Evolutionary conservation across 2,113 vertebrate species (phyloP).

Genomic region (Zootoca vivipara): DNA sequence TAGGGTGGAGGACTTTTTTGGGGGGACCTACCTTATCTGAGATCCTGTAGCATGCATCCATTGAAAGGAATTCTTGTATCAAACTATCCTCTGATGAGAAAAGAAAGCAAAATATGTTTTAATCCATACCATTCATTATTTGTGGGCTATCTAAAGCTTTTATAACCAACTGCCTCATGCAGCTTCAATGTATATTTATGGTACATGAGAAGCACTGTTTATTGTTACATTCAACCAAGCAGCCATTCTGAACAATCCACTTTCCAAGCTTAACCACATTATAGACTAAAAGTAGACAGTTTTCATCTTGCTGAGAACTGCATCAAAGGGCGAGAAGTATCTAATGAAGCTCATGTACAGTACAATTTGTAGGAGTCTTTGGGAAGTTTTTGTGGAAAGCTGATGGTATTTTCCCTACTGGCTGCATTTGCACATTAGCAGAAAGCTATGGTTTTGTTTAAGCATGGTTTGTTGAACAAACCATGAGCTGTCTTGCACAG

Average conservation of each 20-base stretch:
- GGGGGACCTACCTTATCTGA: constrained; percentile 63
- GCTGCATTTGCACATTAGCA: too few species aligned
- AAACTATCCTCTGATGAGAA: constrained; percentile 26
- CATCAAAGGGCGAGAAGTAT: neutral
- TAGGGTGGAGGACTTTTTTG: too few species aligned
- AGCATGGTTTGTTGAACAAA: too few species aligned
- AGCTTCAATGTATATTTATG: neutral
- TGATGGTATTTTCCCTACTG: too few species aligned
- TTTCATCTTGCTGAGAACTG: neutral
- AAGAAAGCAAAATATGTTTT: neutral
- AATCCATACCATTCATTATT: neutral
- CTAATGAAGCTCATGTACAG: neutral
- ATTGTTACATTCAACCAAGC: neutral
- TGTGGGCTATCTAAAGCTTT: neutral
- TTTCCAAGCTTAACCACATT: neutral
- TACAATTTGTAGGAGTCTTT: neutral
- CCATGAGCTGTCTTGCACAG: too few species aligned
- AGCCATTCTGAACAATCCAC: neutral
- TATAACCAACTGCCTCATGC: too few species aligned
- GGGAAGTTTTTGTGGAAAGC: neutral
- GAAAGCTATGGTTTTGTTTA: too few species aligned
- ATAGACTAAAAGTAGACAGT: too few species aligned
- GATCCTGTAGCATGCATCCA: constrained; percentile 57
- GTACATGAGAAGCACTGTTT: neutral
- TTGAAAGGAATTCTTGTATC: constrained; percentile 55